Conservation (phyloP, 2,797 vertebrate species). For the Sebastes trivittatus region DNA sequence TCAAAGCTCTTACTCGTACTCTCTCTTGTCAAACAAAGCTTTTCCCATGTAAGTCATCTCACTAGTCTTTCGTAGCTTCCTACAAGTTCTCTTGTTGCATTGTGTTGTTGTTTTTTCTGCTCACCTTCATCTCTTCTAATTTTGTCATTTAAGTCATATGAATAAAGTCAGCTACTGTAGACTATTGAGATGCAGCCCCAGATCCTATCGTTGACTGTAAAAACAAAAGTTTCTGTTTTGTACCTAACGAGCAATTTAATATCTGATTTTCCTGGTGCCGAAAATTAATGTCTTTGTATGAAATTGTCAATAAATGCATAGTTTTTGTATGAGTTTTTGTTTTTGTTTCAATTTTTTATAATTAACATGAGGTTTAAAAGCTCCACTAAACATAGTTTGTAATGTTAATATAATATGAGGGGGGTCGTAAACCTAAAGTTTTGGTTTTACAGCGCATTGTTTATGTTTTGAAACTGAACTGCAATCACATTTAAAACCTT, state of each 20-base stretch:
- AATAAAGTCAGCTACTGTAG: neutral
- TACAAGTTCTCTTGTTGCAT: neutral
- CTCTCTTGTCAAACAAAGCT: neutral
- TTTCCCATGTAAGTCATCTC: neutral
- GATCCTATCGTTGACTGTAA: neutral
- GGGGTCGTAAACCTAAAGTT: neutral
- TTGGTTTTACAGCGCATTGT: neutral
- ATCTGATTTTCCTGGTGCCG: conserved; percentile 19
- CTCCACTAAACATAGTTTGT: neutral
- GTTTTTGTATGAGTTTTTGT: conserved; percentile 71
- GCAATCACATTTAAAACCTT: neutral
- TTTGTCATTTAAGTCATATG: neutral
- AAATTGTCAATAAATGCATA: conserved; percentile 76
- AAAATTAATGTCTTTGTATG: conserved; percentile 67
- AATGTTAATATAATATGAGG: neutral
- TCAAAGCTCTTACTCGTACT: conserved; percentile 13
- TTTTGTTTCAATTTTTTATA: neutral
- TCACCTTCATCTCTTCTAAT: neutral
- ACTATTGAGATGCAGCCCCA: conserved; percentile 3
- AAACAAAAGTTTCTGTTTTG: conserved; percentile 55
- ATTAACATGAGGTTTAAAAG: neutral
- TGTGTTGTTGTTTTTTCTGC: neutral
- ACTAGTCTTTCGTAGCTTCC: neutral
- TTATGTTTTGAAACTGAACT: neutral
- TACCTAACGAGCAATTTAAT: conserved; percentile 57